Base-by-base conservation (phyloP, 2,797 vertebrate genomes). In the Chloroceryle amazona region DNA sequence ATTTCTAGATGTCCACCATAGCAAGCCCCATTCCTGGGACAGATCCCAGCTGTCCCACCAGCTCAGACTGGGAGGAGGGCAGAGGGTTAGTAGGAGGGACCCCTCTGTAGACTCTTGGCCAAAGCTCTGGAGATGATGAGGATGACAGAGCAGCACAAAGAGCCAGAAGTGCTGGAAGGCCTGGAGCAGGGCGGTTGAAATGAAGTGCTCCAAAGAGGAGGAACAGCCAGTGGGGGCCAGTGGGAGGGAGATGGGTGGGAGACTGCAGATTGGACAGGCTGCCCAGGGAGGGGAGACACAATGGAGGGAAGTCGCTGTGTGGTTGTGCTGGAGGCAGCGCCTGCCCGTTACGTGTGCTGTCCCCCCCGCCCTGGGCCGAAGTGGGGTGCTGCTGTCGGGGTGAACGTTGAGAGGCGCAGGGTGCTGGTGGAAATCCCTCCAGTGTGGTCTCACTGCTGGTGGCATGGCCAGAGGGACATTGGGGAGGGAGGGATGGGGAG, bases 21-120 rank as follows among this genome's bases (percentile, higher is more conserved):
- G 58, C 0, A 1, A 91, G 17, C 72, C 19, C 41, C 19, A 17
- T 90, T 75, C 54, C 76, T 89, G 70, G 89, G 94, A 96, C 58
- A 94, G 41, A 91, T 93, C 70, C 76, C 96, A 97, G 94, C 94
- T 97, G 95, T 96, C 90, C 70, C 70, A 92, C 19, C 58, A 66
- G 66, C 58, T 72, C 72, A 61, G 74, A 62, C 15, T 49, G 14
- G 58, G 72, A 54, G 91, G 47, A 92, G 74, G 78, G 58, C 78
- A 92, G 42, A 42, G 51, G 35, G 39, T 81, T 83, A 44, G 94
- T 90, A 82, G 95, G 94, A 95, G 87, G 91, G 82, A 91, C 11
- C 63, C 74, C 71, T 91, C 55, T 58, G 35, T 67, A 91, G 51
- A 51, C 19, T 78, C 22, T 93, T 2, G 0, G 75, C 90, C 90